Evolutionary conservation across 2,797 vertebrate genomes (phyloP), one percentile per base, ranked within the genome.

Genomic region (Pseudotriccus pelzelni): DNA sequence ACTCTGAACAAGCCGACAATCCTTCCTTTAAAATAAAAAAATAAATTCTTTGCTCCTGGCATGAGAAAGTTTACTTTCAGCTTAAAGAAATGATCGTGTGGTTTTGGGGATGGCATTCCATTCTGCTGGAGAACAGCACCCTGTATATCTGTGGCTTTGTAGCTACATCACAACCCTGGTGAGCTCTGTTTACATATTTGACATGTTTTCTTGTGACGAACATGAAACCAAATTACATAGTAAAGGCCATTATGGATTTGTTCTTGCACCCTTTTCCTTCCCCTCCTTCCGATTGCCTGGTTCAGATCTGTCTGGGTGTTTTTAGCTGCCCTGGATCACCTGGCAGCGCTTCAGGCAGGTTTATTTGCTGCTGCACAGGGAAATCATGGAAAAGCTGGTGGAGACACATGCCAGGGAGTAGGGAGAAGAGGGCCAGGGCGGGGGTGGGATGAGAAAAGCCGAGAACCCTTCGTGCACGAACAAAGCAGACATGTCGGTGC

Each of bases 131-230:
- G 97, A 97, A 95, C 88, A 81, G 30, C 95, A 93, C 92, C 94
- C 97, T 86, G 66, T 93, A 27, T 63, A 94, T 96, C 91, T 91
- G 78, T 86, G 85, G 95, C 97, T 97, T 97, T 96, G 96, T 91
- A 92, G 96, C 94, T 91, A 66, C 91, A 76, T 94, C 94, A 93
- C 93, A 96, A 87, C 87, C 90, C 96, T 95, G 52, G 95, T 97
- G 96, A 96, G 93, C 23, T 59, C 97, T 97, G 97, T 98, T 97
- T 98, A 98, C 98, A 98, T 98, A 97, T 97, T 98, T 98, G n/a
- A 95, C 97, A 93, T 98, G 97, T 97, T 98, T 98, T 94, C 98
- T 95, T 96, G 96, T 92, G 95, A 95, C 97, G 96, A 98, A 98
- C 97, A 97, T 94, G 97, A 98, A 97, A 97, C 97, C 96, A 98